phyloP scores from a whole-genome alignment of 2,888 invertebrate genomes.

The Lithophane leautieri region DNA sequence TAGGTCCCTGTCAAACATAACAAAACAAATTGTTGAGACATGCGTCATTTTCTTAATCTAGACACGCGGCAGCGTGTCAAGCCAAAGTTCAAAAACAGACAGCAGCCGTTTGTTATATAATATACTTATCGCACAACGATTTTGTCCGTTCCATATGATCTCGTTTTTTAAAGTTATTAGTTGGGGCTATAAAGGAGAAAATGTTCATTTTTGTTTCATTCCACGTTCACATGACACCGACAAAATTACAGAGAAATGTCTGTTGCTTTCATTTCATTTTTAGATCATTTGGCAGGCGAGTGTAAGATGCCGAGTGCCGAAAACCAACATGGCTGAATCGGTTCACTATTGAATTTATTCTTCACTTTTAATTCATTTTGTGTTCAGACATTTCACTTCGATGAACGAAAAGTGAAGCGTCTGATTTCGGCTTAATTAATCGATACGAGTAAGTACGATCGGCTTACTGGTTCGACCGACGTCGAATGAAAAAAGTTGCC shows the following conservation, averaged over 20 bases:
- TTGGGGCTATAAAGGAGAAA: conserved; percentile 16
- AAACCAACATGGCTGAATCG: not conserved
- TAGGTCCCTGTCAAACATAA: no score
- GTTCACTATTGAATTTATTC: not conserved
- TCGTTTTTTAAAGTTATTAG: not conserved
- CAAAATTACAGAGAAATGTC: not conserved
- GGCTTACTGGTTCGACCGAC: not conserved
- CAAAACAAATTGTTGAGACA: not conserved
- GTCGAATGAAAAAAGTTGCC: not conserved
- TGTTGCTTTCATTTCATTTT: not conserved
- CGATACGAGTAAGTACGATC: not conserved
- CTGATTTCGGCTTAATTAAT: not conserved
- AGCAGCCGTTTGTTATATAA: no score
- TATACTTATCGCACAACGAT: conserved; percentile 24
- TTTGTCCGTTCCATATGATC: conserved; percentile 43
- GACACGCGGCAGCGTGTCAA: no score
- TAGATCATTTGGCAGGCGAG: not conserved
- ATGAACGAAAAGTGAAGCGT: not conserved
- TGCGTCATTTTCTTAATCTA: no score
- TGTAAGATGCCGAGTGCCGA: not conserved
- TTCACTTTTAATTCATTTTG: not conserved
- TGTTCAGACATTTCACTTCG: not conserved
- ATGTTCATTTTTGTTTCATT: not conserved
- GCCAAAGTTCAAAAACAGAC: no score
- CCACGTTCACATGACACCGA: not conserved